Evolutionary conservation across 2,113 vertebrate genomes (phyloP).

Genomic region (Hypomesus transpacificus): DNA sequence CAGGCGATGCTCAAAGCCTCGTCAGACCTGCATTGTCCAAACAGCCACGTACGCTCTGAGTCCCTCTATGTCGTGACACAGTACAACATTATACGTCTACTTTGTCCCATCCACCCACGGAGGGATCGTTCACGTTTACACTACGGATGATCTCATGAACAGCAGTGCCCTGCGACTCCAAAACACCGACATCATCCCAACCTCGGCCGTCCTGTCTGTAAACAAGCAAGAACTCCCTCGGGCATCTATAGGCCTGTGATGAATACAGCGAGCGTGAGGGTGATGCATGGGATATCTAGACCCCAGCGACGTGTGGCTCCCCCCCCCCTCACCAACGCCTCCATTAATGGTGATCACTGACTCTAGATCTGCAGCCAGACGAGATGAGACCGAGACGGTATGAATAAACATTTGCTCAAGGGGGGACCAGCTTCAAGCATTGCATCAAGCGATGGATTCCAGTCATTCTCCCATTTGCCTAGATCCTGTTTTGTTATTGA

Average conservation of each 20-base stretch:
- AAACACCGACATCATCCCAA: no score
- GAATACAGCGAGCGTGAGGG: slow-evolving; percentile 18
- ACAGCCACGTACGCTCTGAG: no score
- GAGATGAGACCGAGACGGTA: slow-evolving; percentile 47
- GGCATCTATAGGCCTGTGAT: neutral
- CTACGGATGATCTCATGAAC: no score
- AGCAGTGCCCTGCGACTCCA: no score
- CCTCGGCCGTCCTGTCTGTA: neutral
- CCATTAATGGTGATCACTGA: slow-evolving; percentile 38
- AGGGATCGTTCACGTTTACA: no score
- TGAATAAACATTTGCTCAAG: slow-evolving; percentile 16
- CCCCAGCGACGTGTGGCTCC: slow-evolving; percentile 31
- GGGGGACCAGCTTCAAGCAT: neutral
- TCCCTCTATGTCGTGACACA: no score
- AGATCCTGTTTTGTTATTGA: slow-evolving; percentile 9
- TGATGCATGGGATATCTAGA: slow-evolving; percentile 44
- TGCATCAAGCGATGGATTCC: slow-evolving; percentile 8
- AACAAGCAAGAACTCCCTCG: neutral
- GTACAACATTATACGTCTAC: no score
- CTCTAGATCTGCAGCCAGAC: slow-evolving; percentile 30
- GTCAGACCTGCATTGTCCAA: no score
- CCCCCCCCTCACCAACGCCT: slow-evolving; percentile 17
- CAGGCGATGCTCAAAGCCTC: no score
- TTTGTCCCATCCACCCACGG: no score
- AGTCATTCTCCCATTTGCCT: neutral